These are phyloP conservation scores for Rhagoletis pomonella DNA, from an alignment of 1,140 invertebrate genomes.

Conservation along the genomic window DNA sequence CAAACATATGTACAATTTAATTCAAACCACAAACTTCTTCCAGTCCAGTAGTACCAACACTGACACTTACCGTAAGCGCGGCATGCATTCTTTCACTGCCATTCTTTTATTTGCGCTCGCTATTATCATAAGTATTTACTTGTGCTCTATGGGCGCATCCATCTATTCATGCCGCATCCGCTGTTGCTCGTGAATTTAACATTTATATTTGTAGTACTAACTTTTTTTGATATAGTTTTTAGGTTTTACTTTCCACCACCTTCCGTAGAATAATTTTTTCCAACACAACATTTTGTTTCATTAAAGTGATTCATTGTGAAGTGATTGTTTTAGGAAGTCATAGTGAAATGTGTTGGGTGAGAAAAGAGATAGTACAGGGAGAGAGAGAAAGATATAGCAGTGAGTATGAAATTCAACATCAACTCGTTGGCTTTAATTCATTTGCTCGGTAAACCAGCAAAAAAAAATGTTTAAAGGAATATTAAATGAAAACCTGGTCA, in stretches of 20 bases:
- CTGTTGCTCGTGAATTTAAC: neutral
- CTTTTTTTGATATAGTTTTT: neutral
- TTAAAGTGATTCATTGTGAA: constrained; percentile 31
- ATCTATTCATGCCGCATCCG: constrained; percentile 11
- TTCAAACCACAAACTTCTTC: neutral
- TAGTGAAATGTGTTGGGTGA: neutral
- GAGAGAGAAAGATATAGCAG: neutral
- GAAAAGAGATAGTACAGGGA: neutral
- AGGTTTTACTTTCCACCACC: neutral
- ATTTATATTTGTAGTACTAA: neutral
- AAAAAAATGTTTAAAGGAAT: neutral
- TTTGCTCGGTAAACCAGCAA: neutral
- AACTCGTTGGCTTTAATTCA: neutral
- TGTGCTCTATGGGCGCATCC: neutral
- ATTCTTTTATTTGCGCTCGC: neutral
- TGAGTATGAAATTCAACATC: neutral
- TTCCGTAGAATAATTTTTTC: neutral
- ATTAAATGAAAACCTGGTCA: constrained; percentile 31
- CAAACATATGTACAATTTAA: too few relatives aligned
- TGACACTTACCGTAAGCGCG: neutral
- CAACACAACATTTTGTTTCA: constrained; percentile 42
- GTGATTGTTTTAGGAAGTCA: constrained; percentile 28
- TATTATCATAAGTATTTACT: constrained; percentile 24
- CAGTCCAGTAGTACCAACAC: neutral
- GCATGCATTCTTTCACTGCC: neutral